phyloP scores from a whole-genome alignment of 2,888 invertebrate genomes.

The Dichetophora obliterata region DNA sequence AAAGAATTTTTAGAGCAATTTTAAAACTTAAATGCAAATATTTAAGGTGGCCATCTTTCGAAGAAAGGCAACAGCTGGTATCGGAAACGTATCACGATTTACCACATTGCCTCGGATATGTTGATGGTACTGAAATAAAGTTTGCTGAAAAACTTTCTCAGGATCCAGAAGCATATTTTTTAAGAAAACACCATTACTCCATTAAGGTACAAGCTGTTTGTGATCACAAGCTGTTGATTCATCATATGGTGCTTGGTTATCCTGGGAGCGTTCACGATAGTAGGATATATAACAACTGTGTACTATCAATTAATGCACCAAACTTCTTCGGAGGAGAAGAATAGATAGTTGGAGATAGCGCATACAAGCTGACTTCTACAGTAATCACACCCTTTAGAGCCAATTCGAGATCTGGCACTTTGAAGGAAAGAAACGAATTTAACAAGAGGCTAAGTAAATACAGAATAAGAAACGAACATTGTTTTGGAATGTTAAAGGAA shows the following conservation, averaged over 20 bases:
- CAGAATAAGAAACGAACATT: constrained; percentile 2
- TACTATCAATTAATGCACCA: constrained; percentile 28
- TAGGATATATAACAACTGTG: constrained; percentile 43
- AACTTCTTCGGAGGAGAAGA: constrained; percentile 39
- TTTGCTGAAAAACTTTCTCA: constrained; percentile 33
- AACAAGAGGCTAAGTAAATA: not conserved
- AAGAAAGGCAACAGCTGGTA: constrained; percentile 30
- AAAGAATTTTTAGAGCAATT: not conserved
- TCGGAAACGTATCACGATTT: constrained; percentile 30
- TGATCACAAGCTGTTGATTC: too few relatives aligned
- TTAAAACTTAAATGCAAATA: constrained; percentile 30
- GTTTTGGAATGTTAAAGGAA: constrained; percentile 2
- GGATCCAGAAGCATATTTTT: constrained; percentile 36
- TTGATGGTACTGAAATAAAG: constrained; percentile 42
- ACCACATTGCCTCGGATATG: constrained; percentile 41
- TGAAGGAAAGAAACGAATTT: not conserved
- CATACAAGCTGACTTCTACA: constrained; percentile 36
- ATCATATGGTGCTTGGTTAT: too few relatives aligned
- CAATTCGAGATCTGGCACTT: not conserved
- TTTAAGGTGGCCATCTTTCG: constrained; percentile 28
- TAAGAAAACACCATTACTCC: constrained; percentile 40
- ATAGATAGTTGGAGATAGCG: constrained; percentile 45
- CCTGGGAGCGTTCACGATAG: constrained; percentile 42
- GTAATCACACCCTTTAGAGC: not conserved
- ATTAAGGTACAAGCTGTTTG: constrained; percentile 40